Evolutionary conservation across 1,140 invertebrate species (phyloP).

Genomic region (Cardiocondyla obscurior): DNA sequence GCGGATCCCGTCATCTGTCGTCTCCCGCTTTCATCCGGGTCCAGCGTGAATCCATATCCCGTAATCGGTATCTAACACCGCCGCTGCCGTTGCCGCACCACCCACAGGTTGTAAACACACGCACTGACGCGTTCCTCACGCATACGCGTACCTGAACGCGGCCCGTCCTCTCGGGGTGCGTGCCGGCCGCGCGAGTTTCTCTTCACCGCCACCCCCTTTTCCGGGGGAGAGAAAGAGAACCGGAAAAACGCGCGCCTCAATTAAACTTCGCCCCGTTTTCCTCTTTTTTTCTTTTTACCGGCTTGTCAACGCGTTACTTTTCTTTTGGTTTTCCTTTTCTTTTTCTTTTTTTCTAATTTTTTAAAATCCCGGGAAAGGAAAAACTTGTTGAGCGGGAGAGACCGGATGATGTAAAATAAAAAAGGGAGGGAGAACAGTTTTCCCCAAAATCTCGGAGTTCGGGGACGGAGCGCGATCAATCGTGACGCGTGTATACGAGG

Average conservation of each 20-base stretch:
- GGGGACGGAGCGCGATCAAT: slow-evolving; percentile 70
- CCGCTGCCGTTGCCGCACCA: slow-evolving; percentile 39
- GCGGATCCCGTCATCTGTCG: slow-evolving; percentile 59
- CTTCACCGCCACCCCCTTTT: neutral
- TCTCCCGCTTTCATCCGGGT: slow-evolving; percentile 56
- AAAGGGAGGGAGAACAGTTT: neutral
- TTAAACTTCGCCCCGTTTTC: neutral
- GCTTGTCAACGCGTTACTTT: neutral
- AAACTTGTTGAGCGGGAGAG: slow-evolving; percentile 18
- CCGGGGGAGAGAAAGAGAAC: neutral
- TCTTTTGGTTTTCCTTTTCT: neutral
- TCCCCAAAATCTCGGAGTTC: slow-evolving; percentile 22
- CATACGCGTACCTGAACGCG: slow-evolving; percentile 29
- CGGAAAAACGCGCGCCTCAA: neutral
- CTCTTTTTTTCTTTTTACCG: neutral
- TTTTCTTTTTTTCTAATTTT: neutral
- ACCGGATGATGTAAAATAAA: neutral
- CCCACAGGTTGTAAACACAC: slow-evolving; percentile 56
- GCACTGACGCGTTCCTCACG: slow-evolving; percentile 42
- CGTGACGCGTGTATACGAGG: slow-evolving; percentile 59
- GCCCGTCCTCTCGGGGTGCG: neutral
- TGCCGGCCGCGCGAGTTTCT: slow-evolving; percentile 2
- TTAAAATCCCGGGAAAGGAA: neutral
- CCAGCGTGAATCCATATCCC: slow-evolving; percentile 63
- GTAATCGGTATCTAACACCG: slow-evolving; percentile 48